Base-by-base conservation (phyloP, 1,140 invertebrate species). In the Drosophila bocki region DNA sequence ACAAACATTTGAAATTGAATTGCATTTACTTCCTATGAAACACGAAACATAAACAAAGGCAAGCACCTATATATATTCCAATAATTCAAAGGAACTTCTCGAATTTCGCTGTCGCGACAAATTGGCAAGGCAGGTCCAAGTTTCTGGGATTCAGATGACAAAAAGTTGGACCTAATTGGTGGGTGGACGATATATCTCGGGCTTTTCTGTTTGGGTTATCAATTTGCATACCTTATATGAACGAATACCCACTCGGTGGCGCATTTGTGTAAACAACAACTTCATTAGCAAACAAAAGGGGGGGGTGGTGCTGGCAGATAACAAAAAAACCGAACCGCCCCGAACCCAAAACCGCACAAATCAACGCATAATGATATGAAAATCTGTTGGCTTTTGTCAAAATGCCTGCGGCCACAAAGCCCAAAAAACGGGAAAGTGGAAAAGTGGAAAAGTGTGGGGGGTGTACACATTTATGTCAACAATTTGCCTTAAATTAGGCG, bases 401-500 rank as follows among this genome's bases (percentile, higher is more conserved):
- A 68, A n/a, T 39, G 58, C 76, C 62, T 8, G 35, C 35, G 64
- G 75, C 61, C 51, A 44, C 19, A 41, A 58, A 60, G 48, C 19
- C 53, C 29, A 17, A 61, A 39, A 62, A 76, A 35, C n/a, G 33
- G 42, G 12, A 59, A 62, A 47, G 19, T 29, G n/a, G 17, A 67
- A 70, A 67, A 65, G 41, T 65, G 56, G 19, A 45, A 26, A 35
- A 19, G 56, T 26, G 32, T 11, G 26, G 13, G 17, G 19, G 12
- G 35, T 19, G 7, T 33, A 59, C 45, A 67, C 45, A 65, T 75
- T 77, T 81, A 86, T 82, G 79, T 82, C 83, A 86, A 87, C 84
- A 88, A 88, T 88, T 88, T 90, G 85, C 87, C 84, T 88, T 84
- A 88, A 88, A 88, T 88, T 88, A 88, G 85, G 84, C 84, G 85